A percentile compares a stretch with the other conserved stretches of the same genome.
Evolutionary conservation across 2,113 vertebrate species (phyloP).

Genomic region (Neoarius graeffei): DNA sequence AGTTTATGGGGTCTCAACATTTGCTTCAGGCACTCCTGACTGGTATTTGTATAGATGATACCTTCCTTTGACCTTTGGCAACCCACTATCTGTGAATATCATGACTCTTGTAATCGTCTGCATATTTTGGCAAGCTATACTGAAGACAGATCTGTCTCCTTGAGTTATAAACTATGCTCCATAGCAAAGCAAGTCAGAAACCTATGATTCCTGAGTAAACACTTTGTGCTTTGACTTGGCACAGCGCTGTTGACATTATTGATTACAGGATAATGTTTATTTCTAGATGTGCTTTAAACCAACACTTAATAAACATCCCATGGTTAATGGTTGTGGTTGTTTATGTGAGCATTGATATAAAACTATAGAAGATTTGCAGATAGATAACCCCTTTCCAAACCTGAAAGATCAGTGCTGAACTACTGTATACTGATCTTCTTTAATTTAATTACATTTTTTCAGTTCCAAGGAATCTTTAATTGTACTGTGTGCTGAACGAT

Average conservation of each 20-base stretch:
- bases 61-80: neutral
- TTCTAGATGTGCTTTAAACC: neutral
- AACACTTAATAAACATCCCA: neutral
- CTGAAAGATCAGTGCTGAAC: neutral
- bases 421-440: neutral
- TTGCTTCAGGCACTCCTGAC: neutral
- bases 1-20: neutral
- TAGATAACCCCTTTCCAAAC: neutral
- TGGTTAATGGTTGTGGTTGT: neutral
- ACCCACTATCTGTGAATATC: neutral
- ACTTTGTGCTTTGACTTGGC: neutral
- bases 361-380: neutral
- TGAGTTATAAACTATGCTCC: neutral
- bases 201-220: neutral
- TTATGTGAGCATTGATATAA: neutral
- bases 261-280: neutral
- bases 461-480: neutral
- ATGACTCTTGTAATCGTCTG: slow-evolving; percentile 9
- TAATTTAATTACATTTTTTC: neutral
- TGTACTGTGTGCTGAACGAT: neutral
- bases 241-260: neutral
- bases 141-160: neutral
- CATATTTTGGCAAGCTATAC: slow-evolving; percentile 31
- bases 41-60: slow-evolving; percentile 5
- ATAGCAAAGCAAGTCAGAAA: neutral